Conservation (phyloP, 2,888 invertebrate species). For the Harpagoxenus sublaevis region DNA sequence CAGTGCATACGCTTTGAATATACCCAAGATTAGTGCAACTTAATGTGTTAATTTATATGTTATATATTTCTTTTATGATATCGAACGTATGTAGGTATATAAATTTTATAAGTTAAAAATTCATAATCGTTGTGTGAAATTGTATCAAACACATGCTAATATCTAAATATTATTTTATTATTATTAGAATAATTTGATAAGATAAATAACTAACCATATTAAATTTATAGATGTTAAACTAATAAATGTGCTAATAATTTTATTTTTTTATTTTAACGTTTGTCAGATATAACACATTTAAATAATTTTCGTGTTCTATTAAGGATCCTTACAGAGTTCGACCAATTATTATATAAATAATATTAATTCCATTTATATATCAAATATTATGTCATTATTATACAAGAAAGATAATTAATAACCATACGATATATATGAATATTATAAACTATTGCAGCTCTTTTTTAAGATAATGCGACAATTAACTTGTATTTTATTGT, state of each 20-base stretch:
- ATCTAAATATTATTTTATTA: not conserved
- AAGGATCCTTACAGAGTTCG: not conserved
- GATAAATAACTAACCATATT: not conserved
- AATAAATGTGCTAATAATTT: not conserved
- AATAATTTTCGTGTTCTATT: not conserved
- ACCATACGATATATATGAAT: not conserved
- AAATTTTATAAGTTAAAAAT: constrained; percentile 57
- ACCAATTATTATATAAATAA: not conserved
- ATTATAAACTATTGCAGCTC: not conserved
- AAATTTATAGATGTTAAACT: not conserved
- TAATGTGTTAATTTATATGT: not conserved
- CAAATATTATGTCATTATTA: not conserved
- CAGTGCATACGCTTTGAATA: not conserved
- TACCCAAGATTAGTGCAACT: not conserved
- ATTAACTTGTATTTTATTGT: constrained; percentile 4
- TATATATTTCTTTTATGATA: not conserved
- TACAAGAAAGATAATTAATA: not conserved
- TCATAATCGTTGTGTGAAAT: constrained; percentile 13
- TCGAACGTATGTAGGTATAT: constrained; percentile 17
- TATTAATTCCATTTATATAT: not conserved
- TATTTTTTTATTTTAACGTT: not conserved
- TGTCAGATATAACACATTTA: not conserved
- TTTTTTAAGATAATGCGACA: not conserved
- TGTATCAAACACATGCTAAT: not conserved
- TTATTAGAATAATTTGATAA: not conserved